Base-by-base conservation (phyloP, 2,797 vertebrate species). In the Jordanella pulchra region DNA sequence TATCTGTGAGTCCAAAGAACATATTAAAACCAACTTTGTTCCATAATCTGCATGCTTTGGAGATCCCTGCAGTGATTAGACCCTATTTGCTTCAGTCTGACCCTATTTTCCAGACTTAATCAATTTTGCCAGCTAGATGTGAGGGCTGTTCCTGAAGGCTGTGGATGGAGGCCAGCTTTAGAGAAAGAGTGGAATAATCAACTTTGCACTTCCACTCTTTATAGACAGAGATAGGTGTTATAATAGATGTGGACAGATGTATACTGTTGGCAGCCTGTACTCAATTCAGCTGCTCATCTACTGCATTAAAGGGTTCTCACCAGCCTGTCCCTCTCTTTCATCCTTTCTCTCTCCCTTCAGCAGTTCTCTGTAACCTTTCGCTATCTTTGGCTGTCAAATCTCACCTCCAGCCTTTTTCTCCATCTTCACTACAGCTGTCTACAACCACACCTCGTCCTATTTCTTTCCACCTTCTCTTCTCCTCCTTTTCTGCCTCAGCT, bases 61-160 rank as follows among this genome's bases (percentile, higher is more conserved):
- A 87, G 91, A 94, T 93, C 91, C 87, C 87, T 90, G 86, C 78
- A 65, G 79, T 81, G 89, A 93, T 93, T 91, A 88, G 80, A 84
- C 45, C 47, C 27, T 48, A 27, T 35, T 82, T 80, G 80, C 84
- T 80, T 79, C 82, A 65, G 70, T 70, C 77, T 72, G 76, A 88
- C 90, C 89, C 89, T 88, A 93, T 92, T 92, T 91, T 79, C 64
- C 79, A 71, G 79, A 81, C 87, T 87, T 91, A 89, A 92, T 94
- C 91, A 93, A 91, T 93, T 93, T 90, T 86, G 39, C 87, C 86
- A 88, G 87, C 87, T 85, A 83, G 87, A 88, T 87, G 83, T 83
- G 78, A 72, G 80, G 72, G 79, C 76, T 80, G 77, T 63, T 76
- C 81, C 77, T 75, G 85, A 89, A 88, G 73, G 85, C 86, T 86